These are phyloP conservation scores for Mesocentrotus franciscanus DNA, from an alignment of 53 echinoderm and acorn worm species.

Conservation along the genomic window DNA sequence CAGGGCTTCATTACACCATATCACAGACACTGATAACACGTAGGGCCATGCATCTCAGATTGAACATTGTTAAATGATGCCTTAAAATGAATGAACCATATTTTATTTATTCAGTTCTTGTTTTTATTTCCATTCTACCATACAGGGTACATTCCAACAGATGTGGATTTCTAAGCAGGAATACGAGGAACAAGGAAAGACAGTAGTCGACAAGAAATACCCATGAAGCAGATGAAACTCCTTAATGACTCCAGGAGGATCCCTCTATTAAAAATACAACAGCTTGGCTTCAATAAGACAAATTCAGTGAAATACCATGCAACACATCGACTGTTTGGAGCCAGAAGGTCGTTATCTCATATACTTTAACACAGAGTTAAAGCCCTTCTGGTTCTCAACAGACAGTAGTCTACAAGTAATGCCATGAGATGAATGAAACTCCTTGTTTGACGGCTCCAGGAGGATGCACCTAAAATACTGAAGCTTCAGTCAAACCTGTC, in stretches of 20 bases:
- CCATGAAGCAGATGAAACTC: conserved; percentile 70
- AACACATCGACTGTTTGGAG: too few species aligned
- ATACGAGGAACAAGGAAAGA: conserved; percentile 95
- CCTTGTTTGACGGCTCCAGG: background rate
- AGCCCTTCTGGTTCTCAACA: background rate
- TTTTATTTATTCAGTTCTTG: background rate
- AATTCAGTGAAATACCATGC: background rate
- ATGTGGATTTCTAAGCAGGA: conserved; percentile 99
- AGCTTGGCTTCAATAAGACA: background rate
- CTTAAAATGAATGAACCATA: background rate
- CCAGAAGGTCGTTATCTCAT: too few species aligned
- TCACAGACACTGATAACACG: too few species aligned
- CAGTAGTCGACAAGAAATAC: conserved; percentile 96
- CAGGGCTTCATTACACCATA: too few species aligned
- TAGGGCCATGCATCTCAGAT: too few species aligned
- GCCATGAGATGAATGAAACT: conserved; percentile 70
- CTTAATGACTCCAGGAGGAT: background rate
- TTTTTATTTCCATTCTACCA: background rate
- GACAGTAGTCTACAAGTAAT: conserved; percentile 91
- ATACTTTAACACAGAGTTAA: too few species aligned
- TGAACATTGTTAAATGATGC: too few species aligned
- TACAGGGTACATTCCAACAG: conserved; percentile 98
- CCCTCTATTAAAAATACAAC: background rate
- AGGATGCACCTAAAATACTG: background rate
- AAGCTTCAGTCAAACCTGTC: too few species aligned